Evolutionary conservation across 2,888 invertebrate genomes (phyloP).

Genomic region (Embidobia sp.): DNA sequence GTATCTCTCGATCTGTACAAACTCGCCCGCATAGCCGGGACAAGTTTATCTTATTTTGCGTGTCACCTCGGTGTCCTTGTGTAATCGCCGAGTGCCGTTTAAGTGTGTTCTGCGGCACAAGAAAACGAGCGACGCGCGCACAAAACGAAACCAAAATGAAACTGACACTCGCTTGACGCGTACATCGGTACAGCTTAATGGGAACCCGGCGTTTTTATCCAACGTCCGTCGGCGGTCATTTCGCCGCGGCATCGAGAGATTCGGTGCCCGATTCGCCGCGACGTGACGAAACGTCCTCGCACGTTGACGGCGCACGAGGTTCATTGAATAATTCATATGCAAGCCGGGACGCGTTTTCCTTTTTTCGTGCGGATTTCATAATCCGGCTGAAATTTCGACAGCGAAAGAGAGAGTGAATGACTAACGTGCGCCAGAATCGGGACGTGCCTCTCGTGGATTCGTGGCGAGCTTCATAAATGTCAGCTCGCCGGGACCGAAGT

Average conservation of each 20-base stretch:
- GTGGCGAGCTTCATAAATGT: slow-evolving; percentile 47
- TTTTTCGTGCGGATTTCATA: slow-evolving; percentile 37
- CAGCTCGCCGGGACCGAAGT: slow-evolving; percentile 17
- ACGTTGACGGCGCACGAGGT: slow-evolving; percentile 9
- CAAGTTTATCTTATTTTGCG: slow-evolving; percentile 72
- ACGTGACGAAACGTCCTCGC: slow-evolving; percentile 11
- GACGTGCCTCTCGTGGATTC: too few relatives aligned
- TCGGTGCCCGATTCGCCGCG: neutral
- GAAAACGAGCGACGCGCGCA: slow-evolving; percentile 51
- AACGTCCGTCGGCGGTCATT: neutral
- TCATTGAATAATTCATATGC: slow-evolving; percentile 52
- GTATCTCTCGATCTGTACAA: slow-evolving; percentile 71
- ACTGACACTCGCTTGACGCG: slow-evolving; percentile 55
- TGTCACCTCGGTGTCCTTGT: slow-evolving; percentile 71
- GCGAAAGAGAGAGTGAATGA: slow-evolving; percentile 30
- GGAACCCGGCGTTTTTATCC: slow-evolving; percentile 30
- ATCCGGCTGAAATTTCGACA: slow-evolving; percentile 35
- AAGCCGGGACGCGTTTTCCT: slow-evolving; percentile 13
- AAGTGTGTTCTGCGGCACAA: slow-evolving; percentile 42
- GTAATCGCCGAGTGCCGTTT: slow-evolving; percentile 57
- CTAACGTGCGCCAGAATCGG: slow-evolving; percentile 21
- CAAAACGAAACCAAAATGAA: slow-evolving; percentile 58
- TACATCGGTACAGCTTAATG: slow-evolving; percentile 49
- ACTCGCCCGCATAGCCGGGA: slow-evolving; percentile 70
- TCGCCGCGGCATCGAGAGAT: slow-evolving; percentile 6